phyloP scores from a whole-genome alignment of 2,888 invertebrate species.

The Ectemnius cavifrons region DNA sequence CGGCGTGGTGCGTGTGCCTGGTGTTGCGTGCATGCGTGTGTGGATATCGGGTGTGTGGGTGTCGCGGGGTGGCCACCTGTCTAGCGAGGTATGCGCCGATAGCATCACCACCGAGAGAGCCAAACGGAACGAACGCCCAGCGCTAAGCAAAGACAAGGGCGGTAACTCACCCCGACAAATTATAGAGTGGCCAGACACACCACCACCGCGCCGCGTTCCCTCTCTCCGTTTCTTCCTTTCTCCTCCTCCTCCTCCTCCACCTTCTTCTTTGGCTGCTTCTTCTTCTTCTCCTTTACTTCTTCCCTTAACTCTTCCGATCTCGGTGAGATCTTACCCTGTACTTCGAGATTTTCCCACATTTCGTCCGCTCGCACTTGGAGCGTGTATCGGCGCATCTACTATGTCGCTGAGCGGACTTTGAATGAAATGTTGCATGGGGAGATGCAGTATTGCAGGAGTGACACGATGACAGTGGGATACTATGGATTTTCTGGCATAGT shows the following conservation, averaged over 20 bases:
- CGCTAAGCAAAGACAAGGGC: constrained; percentile 75
- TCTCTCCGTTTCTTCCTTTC: constrained; percentile 38
- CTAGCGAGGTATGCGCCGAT: constrained; percentile 76
- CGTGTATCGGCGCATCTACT: background rate
- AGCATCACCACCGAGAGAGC: constrained; percentile 69
- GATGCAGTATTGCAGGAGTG: no score
- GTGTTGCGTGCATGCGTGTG: constrained; percentile 53
- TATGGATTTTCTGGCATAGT: background rate
- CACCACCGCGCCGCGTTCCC: constrained; percentile 59
- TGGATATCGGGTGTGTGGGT: constrained; percentile 60
- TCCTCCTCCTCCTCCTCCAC: constrained; percentile 11
- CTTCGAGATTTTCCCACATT: background rate
- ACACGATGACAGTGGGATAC: background rate
- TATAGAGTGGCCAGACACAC: constrained; percentile 73
- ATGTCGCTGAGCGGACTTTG: no score
- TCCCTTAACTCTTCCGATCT: background rate
- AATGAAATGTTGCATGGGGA: no score
- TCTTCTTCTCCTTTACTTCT: constrained; percentile 5
- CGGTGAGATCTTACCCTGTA: background rate
- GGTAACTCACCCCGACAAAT: constrained; percentile 77
- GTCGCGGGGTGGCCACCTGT: constrained; percentile 76
- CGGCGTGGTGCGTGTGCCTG: constrained; percentile 45
- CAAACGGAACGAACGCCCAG: constrained; percentile 71
- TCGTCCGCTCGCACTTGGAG: background rate
- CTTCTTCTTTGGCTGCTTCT: background rate